These are phyloP conservation scores for Telmatherina bonti DNA, from an alignment of 2,797 vertebrate species.

Conservation along the genomic window DNA sequence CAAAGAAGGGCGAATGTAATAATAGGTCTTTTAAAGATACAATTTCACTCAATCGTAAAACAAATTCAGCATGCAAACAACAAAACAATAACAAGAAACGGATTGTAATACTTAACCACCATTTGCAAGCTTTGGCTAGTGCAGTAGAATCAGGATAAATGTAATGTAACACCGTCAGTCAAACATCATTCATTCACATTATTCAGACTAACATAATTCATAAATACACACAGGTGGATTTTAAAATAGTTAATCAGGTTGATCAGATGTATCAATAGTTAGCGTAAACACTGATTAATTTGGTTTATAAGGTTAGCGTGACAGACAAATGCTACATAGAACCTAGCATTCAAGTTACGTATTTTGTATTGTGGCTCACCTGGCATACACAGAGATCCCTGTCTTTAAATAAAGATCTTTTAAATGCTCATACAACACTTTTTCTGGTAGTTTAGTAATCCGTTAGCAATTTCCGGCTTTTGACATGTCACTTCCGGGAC, in stretches of 20 bases:
- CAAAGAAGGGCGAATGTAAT: accelerated
- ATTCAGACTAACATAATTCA: background rate
- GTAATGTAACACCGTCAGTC: background rate
- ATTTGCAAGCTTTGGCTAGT: background rate
- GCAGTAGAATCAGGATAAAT: background rate
- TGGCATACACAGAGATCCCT: constrained; percentile 33
- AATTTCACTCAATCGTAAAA: too few relatives aligned
- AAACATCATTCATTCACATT: background rate
- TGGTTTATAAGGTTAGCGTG: constrained; percentile 7
- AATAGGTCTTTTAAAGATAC: background rate
- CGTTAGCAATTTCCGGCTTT: constrained; percentile 14
- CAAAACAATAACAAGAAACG: background rate
- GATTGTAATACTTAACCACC: background rate
- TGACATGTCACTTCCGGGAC: constrained; percentile 65
- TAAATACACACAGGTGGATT: too few relatives aligned
- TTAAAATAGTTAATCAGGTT: too few relatives aligned
- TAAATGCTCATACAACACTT: constrained; percentile 14
- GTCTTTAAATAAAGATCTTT: constrained; percentile 13
- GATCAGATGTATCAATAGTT: background rate
- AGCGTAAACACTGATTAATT: background rate
- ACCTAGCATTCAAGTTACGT: background rate
- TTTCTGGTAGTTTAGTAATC: constrained; percentile 21
- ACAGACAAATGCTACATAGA: background rate
- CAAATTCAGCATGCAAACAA: background rate
- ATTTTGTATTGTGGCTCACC: constrained; percentile 39